Evolutionary conservation across 2,797 vertebrate genomes (phyloP), one percentile per base, ranked within the genome.

Genomic region (Cossypha heuglini): DNA sequence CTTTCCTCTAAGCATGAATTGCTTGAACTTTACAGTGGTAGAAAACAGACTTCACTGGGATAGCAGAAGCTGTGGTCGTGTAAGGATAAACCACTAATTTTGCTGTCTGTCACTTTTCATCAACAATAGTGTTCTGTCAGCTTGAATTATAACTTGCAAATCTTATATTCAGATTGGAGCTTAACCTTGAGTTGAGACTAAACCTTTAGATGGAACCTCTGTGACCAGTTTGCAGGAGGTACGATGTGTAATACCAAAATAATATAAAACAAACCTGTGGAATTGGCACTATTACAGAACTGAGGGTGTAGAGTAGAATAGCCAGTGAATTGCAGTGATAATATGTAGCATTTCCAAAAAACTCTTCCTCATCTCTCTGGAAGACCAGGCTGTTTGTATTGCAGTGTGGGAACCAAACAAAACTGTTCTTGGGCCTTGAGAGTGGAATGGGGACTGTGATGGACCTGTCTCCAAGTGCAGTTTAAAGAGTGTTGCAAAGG

Each of bases 1-100:
- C 82, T 91, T 96, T 95, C 89, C 87, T 97, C 69, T 77, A 46
- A 89, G 31, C 38, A 18, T 77, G 78, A 79, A 87, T 89, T 89
- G 68, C 59, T 75, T 75, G 66, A 90, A 91, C 82, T 86, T 90
- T 72, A 76, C 45, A 76, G 54, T 55, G 58, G 43, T 43, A 40
- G 64, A 74, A 95, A 64, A 80, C 85, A 80, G 80, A 66, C 64
- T 93, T 93, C 42, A 13, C 45, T 83, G 64, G 54, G 35, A 8
- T 54, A 71, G 84, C 57, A 92, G 89, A 66, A 78, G 38, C 76
- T 90, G 33, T 52, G 61, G 38, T 46, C 52, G 38, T 91, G 49
- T 58, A 69, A 69, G 62, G 48, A 83, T 69, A 91, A 94, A 68
- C 78, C 33, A 11, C 54, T 66, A 22, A 72, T 92, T 94, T 88